Evolutionary conservation across 1,140 invertebrate genomes (phyloP).

Genomic region (Hyles euphorbiae): DNA sequence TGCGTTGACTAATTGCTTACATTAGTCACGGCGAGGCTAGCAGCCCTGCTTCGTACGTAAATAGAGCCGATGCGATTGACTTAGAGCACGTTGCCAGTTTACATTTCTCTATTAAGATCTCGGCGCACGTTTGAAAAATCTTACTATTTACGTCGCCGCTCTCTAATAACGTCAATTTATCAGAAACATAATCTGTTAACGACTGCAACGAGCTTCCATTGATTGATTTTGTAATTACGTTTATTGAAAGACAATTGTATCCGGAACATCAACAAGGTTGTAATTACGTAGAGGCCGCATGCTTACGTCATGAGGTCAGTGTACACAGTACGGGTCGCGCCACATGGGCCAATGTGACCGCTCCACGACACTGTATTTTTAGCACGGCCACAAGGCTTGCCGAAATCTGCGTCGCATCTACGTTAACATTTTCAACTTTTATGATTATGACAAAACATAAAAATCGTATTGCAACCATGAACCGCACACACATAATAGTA

Average conservation of each 20-base stretch:
- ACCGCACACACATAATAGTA: too few species aligned
- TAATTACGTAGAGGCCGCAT: conserved; percentile 34
- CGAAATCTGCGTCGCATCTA: too few species aligned
- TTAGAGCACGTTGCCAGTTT: conserved; percentile 55
- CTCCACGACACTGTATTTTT: conserved; percentile 5
- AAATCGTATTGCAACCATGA: too few species aligned
- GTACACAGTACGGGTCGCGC: conserved; percentile 27
- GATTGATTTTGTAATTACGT: conserved; percentile 3
- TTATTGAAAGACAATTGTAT: conserved; percentile 17
- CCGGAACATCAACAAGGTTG: conserved; percentile 24
- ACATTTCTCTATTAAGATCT: conserved; percentile 33
- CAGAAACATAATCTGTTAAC: conserved; percentile 1
- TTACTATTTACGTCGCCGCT: background rate
- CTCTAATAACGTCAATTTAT: background rate
- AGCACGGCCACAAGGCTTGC: background rate
- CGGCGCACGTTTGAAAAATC: conserved; percentile 9
- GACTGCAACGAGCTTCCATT: background rate
- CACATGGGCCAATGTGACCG: conserved; percentile 38
- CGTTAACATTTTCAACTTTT: too few species aligned
- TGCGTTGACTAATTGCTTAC: conserved; percentile 63
- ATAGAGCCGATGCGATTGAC: conserved; percentile 59
- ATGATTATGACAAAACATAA: too few species aligned
- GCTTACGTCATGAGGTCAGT: conserved; percentile 33
- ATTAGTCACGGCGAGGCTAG: conserved; percentile 47
- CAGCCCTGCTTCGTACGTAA: conserved; percentile 47